Percentiles rank a stretch among this genome's conserved stretches.
phyloP scores from a whole-genome alignment of 2,797 vertebrate species.

The Buceros bicornis region DNA sequence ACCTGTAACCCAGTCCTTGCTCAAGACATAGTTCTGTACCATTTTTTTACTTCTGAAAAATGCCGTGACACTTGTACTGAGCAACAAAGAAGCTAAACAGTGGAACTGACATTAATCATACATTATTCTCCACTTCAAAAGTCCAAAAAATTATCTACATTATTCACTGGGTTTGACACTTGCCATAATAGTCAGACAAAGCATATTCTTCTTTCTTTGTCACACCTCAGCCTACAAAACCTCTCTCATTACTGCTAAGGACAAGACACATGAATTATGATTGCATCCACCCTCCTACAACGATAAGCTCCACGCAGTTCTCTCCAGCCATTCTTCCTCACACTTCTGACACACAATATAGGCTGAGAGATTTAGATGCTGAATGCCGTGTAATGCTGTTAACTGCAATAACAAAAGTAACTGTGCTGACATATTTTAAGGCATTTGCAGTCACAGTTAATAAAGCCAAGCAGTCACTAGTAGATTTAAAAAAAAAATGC shows the following conservation, averaged over 20 bases:
- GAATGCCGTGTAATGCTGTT: not conserved
- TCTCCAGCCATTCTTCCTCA: not conserved
- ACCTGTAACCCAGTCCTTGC: not conserved
- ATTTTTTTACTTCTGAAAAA: not conserved
- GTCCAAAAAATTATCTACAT: not conserved
- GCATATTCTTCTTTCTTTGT: not conserved
- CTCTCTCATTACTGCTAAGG: not conserved
- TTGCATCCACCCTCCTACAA: not conserved
- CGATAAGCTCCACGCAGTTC: not conserved
- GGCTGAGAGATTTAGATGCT: not conserved
- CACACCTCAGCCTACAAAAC: not conserved
- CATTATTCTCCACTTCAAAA: not conserved
- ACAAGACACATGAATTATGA: slow-evolving; percentile 12
- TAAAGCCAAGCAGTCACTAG: not conserved
- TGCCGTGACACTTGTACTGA: not conserved
- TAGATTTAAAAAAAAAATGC: not conserved
- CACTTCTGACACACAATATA: not conserved
- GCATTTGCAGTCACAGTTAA: not conserved
- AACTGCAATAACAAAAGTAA: not conserved
- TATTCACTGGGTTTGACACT: slow-evolving; percentile 1
- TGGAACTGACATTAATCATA: not conserved
- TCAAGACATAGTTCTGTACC: not conserved
- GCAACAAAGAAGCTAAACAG: not conserved
- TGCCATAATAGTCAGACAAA: slow-evolving; percentile 6
- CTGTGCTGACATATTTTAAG: not conserved